These are phyloP conservation scores for Upupa epops DNA, from an alignment of 2,113 vertebrate species.

Conservation along the genomic window DNA sequence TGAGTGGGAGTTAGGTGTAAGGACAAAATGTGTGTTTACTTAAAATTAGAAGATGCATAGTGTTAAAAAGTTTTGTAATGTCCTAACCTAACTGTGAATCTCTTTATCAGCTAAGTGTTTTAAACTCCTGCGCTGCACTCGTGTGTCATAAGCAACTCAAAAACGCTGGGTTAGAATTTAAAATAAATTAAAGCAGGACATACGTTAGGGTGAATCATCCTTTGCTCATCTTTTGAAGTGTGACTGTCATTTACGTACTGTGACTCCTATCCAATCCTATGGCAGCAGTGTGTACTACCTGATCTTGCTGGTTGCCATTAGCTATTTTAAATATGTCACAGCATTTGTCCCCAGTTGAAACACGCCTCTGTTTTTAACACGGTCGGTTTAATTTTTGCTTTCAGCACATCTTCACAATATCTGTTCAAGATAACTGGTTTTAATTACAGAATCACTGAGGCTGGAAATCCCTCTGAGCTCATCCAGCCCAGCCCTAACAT, in stretches of 20 bases:
- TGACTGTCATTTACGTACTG: conserved; percentile 15
- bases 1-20: conserved; percentile 70
- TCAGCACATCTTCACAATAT: background rate
- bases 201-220: conserved; percentile 47
- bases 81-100: conserved; percentile 39
- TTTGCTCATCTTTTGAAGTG: conserved; percentile 36
- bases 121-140: background rate
- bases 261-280: background rate
- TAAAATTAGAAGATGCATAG: conserved; percentile 56
- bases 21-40: conserved; percentile 63
- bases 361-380: background rate
- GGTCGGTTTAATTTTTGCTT: background rate
- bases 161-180: background rate
- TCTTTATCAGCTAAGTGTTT: conserved; percentile 44
- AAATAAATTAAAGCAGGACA: conserved; percentile 34
- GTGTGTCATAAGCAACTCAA: conserved; percentile 18
- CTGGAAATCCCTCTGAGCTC: no score
- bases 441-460: background rate
- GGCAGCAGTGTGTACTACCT: background rate
- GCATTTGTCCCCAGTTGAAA: background rate
- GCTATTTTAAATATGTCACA: background rate
- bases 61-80: conserved; percentile 41
- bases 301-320: background rate
- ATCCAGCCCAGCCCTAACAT: no score
- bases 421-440: background rate